Evolutionary conservation across 2,888 invertebrate species (phyloP), one percentile per base, ranked within the genome.

Genomic region (Odiellus spinosus): DNA sequence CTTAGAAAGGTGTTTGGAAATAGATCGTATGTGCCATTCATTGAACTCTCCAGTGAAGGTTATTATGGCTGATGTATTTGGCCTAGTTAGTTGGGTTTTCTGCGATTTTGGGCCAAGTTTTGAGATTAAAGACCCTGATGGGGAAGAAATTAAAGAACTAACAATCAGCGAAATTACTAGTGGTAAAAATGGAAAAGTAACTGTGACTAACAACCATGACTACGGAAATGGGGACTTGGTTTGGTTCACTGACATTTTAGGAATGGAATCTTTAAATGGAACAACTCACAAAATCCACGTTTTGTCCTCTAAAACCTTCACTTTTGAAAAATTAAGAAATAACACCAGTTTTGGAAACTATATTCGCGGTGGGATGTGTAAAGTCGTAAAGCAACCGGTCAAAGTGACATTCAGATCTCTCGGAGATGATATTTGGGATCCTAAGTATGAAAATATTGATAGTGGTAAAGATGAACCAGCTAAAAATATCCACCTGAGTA

Each of bases 81-180:
- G 67, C 1, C 55, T 65, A 17, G 62, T 64, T 54, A 57, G 59
- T 46, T 59, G 60, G 48, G 54, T 55, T 3, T 67, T 66, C 56
- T 62, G 61, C 58, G 67, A 67, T 51, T 65, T 67, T 60, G 66
- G 67, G 3, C 60, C 61, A 46, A 44, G 51, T 32, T 67, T 67
- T 59, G 62, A 64, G 40, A 60, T 66, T 3, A 42, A 55, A 38
- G 67, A 67, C 53, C 41, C 55, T 1, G 61, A 61, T 43, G 65
- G 66, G 38, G 67, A 67, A 51, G 45, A 46, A 26, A 18, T 26
- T 1, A 62, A 60, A 47, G 64, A 65, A 48, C 55, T 59, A 3
- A 63, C 64, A 47, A 59, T 67, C 26, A 26, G 26, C 8, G 26
- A 26, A 26, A 8, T 26, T 6, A 26, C 26, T 26, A 26, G 26